A percentile compares a stretch with the other conserved stretches of the same genome.
Conservation (phyloP, 2,797 vertebrate species). For the Heliangelus exortis region DNA sequence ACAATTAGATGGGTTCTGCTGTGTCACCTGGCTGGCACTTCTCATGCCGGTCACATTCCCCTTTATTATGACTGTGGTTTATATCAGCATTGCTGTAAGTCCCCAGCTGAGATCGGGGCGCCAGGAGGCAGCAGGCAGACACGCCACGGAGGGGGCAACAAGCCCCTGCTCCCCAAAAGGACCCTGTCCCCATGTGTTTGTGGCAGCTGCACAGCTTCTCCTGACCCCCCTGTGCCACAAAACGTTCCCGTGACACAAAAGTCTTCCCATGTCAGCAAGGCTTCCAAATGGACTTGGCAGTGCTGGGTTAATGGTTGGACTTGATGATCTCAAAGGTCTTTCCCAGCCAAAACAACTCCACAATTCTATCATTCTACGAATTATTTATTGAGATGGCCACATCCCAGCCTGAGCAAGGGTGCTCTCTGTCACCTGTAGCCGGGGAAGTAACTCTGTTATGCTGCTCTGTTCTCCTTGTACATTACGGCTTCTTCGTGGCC, state of each 20-base stretch:
- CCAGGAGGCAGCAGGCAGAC: not conserved
- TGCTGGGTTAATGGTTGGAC: too few relatives aligned
- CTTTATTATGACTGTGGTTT: slow-evolving; percentile 22
- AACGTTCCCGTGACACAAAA: not conserved
- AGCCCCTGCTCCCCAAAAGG: not conserved
- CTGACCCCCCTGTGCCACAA: not conserved
- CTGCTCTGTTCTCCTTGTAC: not conserved
- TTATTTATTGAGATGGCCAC: not conserved
- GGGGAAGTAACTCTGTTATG: not conserved
- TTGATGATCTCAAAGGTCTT: too few relatives aligned
- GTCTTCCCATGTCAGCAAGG: not conserved
- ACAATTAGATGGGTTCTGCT: slow-evolving; percentile 35
- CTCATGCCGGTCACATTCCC: not conserved
- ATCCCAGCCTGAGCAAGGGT: not conserved
- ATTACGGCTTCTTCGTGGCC: not conserved
- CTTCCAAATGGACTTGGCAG: not conserved
- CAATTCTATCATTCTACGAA: not conserved
- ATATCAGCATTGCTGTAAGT: not conserved
- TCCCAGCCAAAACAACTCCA: too few relatives aligned
- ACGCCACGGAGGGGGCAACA: fast-evolving
- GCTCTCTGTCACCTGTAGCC: not conserved
- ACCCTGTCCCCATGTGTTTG: not conserved
- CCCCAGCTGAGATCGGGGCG: not conserved
- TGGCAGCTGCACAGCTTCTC: not conserved
- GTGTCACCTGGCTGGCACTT: slow-evolving; percentile 42